Evolutionary conservation across 2,888 invertebrate species (phyloP).

Genomic region (Drosophila siamana): DNA sequence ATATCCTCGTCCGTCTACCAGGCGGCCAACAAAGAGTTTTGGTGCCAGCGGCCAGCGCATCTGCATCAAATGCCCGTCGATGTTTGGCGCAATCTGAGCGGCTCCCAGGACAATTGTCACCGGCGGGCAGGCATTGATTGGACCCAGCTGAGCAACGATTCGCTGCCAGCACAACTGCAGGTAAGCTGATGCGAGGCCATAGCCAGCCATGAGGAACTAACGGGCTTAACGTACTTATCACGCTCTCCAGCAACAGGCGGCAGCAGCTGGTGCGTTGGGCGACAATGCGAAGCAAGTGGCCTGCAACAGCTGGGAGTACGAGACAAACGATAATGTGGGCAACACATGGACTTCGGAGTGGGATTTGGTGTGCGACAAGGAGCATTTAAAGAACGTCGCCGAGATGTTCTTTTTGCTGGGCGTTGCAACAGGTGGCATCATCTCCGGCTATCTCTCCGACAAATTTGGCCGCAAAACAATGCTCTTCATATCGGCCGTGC

Average conservation of each 20-base stretch:
- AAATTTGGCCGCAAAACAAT: slow-evolving; percentile 92
- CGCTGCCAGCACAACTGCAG: slow-evolving; percentile 61
- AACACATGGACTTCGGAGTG: slow-evolving; percentile 91
- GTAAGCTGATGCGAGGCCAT: slow-evolving; percentile 54
- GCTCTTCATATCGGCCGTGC: slow-evolving; percentile 89
- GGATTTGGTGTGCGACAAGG: slow-evolving; percentile 91
- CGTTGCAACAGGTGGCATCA: slow-evolving; percentile 91
- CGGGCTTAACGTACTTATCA: neutral
- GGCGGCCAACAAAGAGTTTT: slow-evolving; percentile 88
- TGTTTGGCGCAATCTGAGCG: slow-evolving; percentile 89
- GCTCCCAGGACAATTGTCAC: slow-evolving; percentile 87
- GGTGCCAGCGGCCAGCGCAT: slow-evolving; percentile 89
- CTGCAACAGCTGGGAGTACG: slow-evolving; percentile 89
- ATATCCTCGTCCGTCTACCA: slow-evolving; percentile 92
- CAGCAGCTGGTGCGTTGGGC: slow-evolving; percentile 14
- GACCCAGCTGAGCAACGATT: slow-evolving; percentile 60
- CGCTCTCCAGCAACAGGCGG: slow-evolving; percentile 46
- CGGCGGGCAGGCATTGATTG: slow-evolving; percentile 87
- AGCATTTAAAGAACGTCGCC: slow-evolving; percentile 89
- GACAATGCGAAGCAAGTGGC: slow-evolving; percentile 85
- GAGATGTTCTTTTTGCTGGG: slow-evolving; percentile 92
- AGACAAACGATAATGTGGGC: slow-evolving; percentile 86
- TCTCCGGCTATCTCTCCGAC: slow-evolving; percentile 92
- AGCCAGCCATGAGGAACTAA: slow-evolving; percentile 24
- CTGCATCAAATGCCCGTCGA: slow-evolving; percentile 86